Percentiles rank a stretch among this genome's conserved stretches.
Conservation (phyloP, 23 tunicate species). For the Trididemnum miniatum region DNA sequence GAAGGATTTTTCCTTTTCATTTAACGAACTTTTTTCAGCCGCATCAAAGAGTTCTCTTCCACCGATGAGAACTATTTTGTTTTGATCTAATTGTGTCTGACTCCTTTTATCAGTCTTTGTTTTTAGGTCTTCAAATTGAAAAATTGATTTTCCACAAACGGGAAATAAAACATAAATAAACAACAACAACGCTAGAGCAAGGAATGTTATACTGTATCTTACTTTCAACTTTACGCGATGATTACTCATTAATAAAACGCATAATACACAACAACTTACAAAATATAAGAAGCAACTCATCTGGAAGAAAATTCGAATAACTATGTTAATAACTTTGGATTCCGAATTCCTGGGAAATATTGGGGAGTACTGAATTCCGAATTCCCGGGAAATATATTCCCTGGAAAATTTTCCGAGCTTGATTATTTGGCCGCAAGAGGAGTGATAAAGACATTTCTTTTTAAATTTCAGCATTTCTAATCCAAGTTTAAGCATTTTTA, state of each 20-base stretch:
- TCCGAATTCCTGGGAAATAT: too few relatives aligned
- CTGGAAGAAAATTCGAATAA: too few relatives aligned
- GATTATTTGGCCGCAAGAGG: too few relatives aligned
- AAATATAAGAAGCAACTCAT: constrained; percentile 20
- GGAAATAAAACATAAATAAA: background rate
- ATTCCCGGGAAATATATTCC: too few relatives aligned
- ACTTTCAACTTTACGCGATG: constrained; percentile 6
- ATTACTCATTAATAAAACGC: background rate
- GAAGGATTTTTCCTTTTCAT: too few relatives aligned
- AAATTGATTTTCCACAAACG: background rate
- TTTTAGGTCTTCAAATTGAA: background rate
- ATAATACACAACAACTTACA: background rate
- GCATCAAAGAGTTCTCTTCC: background rate
- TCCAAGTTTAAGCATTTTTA: too few relatives aligned
- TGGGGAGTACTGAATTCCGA: too few relatives aligned
- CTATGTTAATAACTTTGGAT: too few relatives aligned
- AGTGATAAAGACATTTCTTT: too few relatives aligned
- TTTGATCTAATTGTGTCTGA: background rate
- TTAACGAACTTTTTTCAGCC: too few relatives aligned
- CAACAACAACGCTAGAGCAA: background rate
- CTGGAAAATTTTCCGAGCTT: too few relatives aligned
- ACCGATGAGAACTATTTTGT: background rate
- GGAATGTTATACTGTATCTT: constrained; percentile 14
- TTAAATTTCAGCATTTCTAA: too few relatives aligned
- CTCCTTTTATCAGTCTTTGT: background rate